Evolutionary conservation across 2,888 invertebrate genomes (phyloP).

Genomic region (Orthosia gothica): DNA sequence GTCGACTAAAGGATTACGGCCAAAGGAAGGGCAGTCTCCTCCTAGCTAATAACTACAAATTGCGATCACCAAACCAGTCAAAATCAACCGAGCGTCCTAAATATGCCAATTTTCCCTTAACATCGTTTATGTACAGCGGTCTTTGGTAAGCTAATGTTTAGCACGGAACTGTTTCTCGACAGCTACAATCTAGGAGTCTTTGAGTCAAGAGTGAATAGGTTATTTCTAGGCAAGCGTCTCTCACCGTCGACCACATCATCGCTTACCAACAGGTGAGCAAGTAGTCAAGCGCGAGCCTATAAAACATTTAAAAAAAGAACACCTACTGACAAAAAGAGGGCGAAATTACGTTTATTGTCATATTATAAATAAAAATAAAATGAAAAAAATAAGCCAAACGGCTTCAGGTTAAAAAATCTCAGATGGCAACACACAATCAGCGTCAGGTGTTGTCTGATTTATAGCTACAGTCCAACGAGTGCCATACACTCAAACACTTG

Average conservation of each 20-base stretch:
- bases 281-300: too few species aligned
- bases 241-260: too few species aligned
- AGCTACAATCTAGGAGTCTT: too few species aligned
- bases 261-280: too few species aligned
- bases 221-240: too few species aligned
- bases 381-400: too few species aligned
- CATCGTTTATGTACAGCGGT: neutral
- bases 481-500: neutral
- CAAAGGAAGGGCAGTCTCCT: neutral
- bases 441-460: neutral
- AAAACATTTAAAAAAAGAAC: too few species aligned
- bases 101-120: conserved; percentile 1
- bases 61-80: neutral
- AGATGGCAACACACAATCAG: neutral
- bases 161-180: too few species aligned
- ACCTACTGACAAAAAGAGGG: neutral
- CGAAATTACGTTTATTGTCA: neutral
- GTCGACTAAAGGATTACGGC: neutral
- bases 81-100: neutral
- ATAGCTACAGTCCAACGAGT: neutral
- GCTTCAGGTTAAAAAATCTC: neutral
- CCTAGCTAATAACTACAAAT: conserved; percentile 2
- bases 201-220: too few species aligned
- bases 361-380: too few species aligned
- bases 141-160: neutral